Conservation (phyloP, 1,140 invertebrate genomes). For the Gonatopus flavifemur region DNA sequence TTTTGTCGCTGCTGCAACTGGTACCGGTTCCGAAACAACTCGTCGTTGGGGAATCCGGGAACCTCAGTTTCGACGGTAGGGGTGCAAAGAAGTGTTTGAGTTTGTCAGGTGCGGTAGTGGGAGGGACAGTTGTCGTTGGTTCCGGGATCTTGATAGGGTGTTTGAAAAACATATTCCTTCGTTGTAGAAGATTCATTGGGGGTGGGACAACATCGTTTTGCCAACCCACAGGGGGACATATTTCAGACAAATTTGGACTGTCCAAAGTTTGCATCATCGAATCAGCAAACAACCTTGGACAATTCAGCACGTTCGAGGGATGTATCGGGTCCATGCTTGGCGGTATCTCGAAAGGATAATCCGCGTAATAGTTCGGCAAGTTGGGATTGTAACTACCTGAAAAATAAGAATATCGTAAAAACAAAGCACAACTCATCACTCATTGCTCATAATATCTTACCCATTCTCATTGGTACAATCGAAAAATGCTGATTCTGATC, state of each 20-base stretch:
- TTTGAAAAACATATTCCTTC: slow-evolving; percentile 3
- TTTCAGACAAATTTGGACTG: slow-evolving; percentile 7
- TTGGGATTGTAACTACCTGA: too few species aligned
- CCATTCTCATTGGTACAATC: too few species aligned
- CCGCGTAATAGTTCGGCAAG: slow-evolving; percentile 29
- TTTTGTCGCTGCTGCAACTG: slow-evolving; percentile 38
- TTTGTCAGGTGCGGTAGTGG: slow-evolving; percentile 8
- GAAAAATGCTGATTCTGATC: slow-evolving; percentile 1
- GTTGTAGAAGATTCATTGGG: background rate
- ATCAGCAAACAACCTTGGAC: slow-evolving; percentile 32
- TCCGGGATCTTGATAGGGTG: background rate
- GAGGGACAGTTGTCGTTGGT: background rate
- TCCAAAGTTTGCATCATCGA: slow-evolving; percentile 14
- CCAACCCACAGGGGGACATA: slow-evolving; percentile 28
- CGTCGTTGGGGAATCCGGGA: slow-evolving; percentile 15
- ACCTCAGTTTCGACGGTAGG: slow-evolving; percentile 30
- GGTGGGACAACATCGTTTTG: slow-evolving; percentile 27
- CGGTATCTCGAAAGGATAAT: slow-evolving; percentile 44
- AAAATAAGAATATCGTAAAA: too few species aligned
- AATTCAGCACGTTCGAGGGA: slow-evolving; percentile 15
- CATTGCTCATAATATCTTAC: too few species aligned
- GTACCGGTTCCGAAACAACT: slow-evolving; percentile 25
- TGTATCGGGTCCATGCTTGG: slow-evolving; percentile 25
- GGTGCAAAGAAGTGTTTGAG: slow-evolving; percentile 58
- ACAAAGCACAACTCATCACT: too few species aligned